Evolutionary conservation across 2,113 vertebrate species (phyloP).

Genomic region (Misgurnus anguillicaudatus): DNA sequence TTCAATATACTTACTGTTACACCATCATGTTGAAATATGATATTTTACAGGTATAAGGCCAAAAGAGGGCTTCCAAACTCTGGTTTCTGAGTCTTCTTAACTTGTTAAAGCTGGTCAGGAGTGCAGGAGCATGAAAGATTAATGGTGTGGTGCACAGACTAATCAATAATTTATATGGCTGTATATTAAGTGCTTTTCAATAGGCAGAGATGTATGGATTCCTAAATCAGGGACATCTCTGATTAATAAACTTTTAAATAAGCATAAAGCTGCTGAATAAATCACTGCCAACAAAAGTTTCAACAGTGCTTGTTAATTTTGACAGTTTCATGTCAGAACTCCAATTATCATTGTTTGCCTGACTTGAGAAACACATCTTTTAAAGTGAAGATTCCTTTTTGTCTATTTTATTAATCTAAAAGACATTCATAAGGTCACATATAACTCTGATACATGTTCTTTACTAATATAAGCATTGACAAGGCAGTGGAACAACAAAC

Average conservation of each 20-base stretch:
- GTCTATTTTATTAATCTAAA: background rate
- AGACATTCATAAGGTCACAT: background rate
- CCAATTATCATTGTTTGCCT: constrained; percentile 23
- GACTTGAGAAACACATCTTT: background rate
- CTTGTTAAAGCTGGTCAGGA: constrained; percentile 33
- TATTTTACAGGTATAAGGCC: constrained; percentile 15
- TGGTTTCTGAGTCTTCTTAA: constrained; percentile 22
- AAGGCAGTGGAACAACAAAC: too few relatives aligned
- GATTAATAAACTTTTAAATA: constrained; percentile 52
- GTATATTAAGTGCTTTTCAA: constrained; percentile 48
- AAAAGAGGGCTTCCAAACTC: constrained; percentile 8
- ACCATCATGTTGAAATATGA: constrained; percentile 5
- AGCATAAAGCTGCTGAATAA: constrained; percentile 13
- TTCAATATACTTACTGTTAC: background rate
- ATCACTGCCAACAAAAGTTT: constrained; percentile 24
- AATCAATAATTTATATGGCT: constrained; percentile 54
- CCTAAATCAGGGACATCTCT: background rate
- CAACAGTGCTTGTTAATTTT: constrained; percentile 15
- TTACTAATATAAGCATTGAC: too few relatives aligned
- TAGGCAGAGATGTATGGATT: constrained; percentile 37
- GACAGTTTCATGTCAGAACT: background rate
- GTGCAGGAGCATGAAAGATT: constrained; percentile 41
- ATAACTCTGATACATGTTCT: too few relatives aligned
- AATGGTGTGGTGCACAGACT: constrained; percentile 38
- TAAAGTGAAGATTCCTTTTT: background rate